phyloP scores from a whole-genome alignment of 1,140 invertebrate genomes.

The Acromyrmex heyeri region DNA sequence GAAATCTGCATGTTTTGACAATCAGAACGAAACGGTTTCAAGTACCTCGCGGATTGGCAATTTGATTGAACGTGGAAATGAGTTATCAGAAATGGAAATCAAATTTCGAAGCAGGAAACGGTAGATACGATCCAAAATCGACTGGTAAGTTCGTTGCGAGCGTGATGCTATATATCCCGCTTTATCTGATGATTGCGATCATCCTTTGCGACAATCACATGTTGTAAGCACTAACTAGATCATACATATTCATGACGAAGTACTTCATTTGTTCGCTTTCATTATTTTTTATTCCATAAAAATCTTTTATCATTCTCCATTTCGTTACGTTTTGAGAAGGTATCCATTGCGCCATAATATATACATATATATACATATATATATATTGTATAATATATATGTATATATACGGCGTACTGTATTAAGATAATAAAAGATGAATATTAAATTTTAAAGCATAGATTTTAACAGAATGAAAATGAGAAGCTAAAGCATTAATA shows the following conservation, averaged over 20 bases:
- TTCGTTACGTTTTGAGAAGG: too few relatives aligned
- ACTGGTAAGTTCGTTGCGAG: conserved; percentile 42
- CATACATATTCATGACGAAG: conserved; percentile 54
- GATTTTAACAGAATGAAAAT: neutral
- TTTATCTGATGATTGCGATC: conserved; percentile 52
- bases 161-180: conserved; percentile 50
- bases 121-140: conserved; percentile 55
- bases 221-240: conserved; percentile 48
- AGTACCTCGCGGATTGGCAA: conserved; percentile 56
- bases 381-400: too few relatives aligned
- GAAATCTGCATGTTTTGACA: conserved; percentile 64
- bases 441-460: conserved; percentile 8
- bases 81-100: conserved; percentile 63
- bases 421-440: conserved; percentile 2
- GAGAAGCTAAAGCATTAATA: conserved; percentile 12
- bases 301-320: neutral
- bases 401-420: neutral
- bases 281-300: conserved; percentile 45
- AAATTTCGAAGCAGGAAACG: conserved; percentile 62
- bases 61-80: conserved; percentile 66
- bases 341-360: too few relatives aligned
- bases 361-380: too few relatives aligned
- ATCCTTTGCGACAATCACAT: conserved; percentile 47
- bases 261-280: conserved; percentile 46
- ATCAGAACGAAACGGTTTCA: conserved; percentile 73